These are phyloP conservation scores for Apis mellifera DNA, from an alignment of 1,140 invertebrate species.

Conservation along the genomic window Amel_HAv3.1 CM009938.2:5213001-5213500, in stretches of 20 bases:
- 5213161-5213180: background rate
- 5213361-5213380: background rate
- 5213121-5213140: background rate
- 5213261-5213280: background rate
- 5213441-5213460: background rate
- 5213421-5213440: too few relatives aligned
- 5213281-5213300: background rate
- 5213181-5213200: background rate
- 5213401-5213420: background rate
- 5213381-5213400: too few relatives aligned
- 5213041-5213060: constrained; percentile 25
- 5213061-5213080: background rate
- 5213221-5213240: background rate
- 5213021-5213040: background rate
- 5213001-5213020: background rate
- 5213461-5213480: background rate
- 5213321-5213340: background rate
- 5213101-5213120: background rate
- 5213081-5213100: background rate
- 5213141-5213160: background rate
- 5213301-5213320: background rate
- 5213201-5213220: background rate
- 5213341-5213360: constrained; percentile 3
- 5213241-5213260: background rate
- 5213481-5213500: too few relatives aligned